A percentile compares a stretch with the other conserved stretches of the same genome.
Conservation (phyloP, 2,113 vertebrate genomes). For the Anarrhichthys ocellatus region DNA sequence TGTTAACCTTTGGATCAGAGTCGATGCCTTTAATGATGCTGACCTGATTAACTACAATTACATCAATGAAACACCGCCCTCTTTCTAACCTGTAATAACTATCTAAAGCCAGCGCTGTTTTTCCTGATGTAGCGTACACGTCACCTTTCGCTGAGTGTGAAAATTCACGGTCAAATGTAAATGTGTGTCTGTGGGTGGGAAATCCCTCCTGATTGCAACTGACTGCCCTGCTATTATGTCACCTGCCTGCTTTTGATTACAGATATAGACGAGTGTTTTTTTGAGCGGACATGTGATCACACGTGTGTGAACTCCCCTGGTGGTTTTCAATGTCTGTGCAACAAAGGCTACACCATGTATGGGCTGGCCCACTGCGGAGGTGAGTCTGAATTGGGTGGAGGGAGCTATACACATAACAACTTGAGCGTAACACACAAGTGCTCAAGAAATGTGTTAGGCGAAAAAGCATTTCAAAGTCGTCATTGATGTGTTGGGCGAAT, state of each 20-base stretch:
- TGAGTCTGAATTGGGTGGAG: slow-evolving; percentile 74
- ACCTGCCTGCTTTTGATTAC: slow-evolving; percentile 78
- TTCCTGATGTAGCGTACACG: not conserved
- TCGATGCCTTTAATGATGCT: not conserved
- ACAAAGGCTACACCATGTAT: slow-evolving; percentile 93
- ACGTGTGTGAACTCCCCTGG: slow-evolving; percentile 94
- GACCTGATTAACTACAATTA: slow-evolving; percentile 14
- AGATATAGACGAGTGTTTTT: slow-evolving; percentile 98
- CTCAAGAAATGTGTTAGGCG: slow-evolving; percentile 14
- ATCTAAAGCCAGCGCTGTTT: not conserved
- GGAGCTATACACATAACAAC: slow-evolving; percentile 30
- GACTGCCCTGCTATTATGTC: slow-evolving; percentile 68
- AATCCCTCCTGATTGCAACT: slow-evolving; percentile 65
- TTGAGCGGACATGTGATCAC: slow-evolving; percentile 96
- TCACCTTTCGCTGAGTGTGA: slow-evolving; percentile 21
- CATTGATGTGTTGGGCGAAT: not conserved
- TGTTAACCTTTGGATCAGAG: not conserved
- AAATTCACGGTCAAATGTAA: slow-evolving; percentile 37
- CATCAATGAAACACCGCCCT: slow-evolving; percentile 10
- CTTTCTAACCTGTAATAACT: slow-evolving; percentile 25
- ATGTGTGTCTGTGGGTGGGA: slow-evolving; percentile 50
- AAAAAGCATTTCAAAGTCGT: slow-evolving; percentile 9
- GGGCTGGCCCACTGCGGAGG: slow-evolving; percentile 96
- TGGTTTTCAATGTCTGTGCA: slow-evolving; percentile 92
- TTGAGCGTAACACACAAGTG: slow-evolving; percentile 31